Conservation (phyloP, 2,113 vertebrate species). For the Lichenostomus cassidix region DNA sequence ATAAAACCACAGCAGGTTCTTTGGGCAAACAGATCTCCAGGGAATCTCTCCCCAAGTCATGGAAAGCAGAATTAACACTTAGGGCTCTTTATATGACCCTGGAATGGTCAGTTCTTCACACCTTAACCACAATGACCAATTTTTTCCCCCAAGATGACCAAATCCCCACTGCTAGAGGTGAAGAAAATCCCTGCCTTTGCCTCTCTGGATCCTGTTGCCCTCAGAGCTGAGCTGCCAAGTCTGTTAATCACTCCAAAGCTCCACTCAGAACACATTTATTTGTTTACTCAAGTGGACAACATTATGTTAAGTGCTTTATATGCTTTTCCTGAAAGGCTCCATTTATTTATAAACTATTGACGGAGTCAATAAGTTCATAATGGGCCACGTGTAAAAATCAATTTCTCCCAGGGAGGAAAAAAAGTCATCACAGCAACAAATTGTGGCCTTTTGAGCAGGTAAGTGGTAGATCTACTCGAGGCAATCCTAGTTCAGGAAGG, state of each 20-base stretch:
- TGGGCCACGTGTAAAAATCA: constrained; percentile 70
- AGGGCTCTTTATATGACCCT: background rate
- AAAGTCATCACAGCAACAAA: constrained; percentile 32
- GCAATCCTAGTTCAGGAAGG: background rate
- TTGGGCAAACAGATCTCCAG: background rate
- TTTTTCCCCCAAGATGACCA: background rate
- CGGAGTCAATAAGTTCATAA: constrained; percentile 70
- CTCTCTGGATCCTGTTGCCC: background rate
- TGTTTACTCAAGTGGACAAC: constrained; percentile 59
- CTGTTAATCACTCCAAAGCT: constrained; percentile 30
- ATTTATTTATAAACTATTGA: constrained; percentile 64
- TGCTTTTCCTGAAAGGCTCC: constrained; percentile 51
- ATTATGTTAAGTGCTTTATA: constrained; percentile 64
- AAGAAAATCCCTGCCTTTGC: background rate
- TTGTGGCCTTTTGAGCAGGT: background rate
- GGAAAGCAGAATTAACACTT: background rate
- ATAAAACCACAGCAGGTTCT: background rate
- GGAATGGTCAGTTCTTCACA: background rate
- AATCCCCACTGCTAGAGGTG: background rate
- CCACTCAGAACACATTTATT: constrained; percentile 57
- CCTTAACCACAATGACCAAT: rapidly evolving
- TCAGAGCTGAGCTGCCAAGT: background rate
- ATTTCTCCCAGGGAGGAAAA: constrained; percentile 35
- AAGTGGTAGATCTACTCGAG: background rate
- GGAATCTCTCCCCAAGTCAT: background rate